A percentile compares a stretch with the other conserved stretches of the same genome.
phyloP scores from a whole-genome alignment of 2,888 invertebrate species.

The Drosophila infuscata region DNA sequence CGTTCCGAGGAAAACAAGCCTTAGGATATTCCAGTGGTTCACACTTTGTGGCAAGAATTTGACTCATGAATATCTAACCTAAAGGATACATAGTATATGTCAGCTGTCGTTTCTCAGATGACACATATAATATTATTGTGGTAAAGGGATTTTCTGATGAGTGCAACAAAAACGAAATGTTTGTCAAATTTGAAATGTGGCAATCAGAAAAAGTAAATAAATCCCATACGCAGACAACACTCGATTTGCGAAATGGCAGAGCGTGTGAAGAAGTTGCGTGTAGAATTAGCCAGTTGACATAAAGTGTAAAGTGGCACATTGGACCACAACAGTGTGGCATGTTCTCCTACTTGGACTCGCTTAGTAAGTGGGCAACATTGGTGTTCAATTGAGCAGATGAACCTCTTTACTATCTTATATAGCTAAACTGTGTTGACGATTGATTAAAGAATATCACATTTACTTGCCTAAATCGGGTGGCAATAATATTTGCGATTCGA shows the following conservation, averaged over 20 bases:
- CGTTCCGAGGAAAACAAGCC: conserved; percentile 31
- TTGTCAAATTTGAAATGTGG: conserved; percentile 35
- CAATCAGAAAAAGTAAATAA: background rate
- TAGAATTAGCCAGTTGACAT: conserved; percentile 89
- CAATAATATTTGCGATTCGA: background rate
- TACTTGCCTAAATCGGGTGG: background rate
- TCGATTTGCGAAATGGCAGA: too few species aligned
- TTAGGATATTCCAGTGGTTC: conserved; percentile 29
- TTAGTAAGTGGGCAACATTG: conserved; percentile 18
- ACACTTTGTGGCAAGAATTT: conserved; percentile 17
- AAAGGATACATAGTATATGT: conserved; percentile 87
- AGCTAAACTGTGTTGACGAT: too few species aligned
- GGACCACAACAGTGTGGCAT: conserved; percentile 47
- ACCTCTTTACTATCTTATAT: too few species aligned
- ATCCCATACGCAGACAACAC: conserved; percentile 3
- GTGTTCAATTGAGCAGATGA: too few species aligned
- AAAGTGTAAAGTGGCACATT: conserved; percentile 88
- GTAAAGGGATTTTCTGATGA: background rate
- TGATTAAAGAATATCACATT: background rate
- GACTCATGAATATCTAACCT: conserved; percentile 76
- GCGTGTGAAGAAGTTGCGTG: too few species aligned
- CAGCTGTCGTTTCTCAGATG: conserved; percentile 92
- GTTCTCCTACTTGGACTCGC: conserved; percentile 26
- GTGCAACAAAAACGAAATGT: conserved; percentile 92
- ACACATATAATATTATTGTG: conserved; percentile 88